Base-by-base conservation (phyloP, 2,888 invertebrate genomes). In the Allygus modestus region DNA sequence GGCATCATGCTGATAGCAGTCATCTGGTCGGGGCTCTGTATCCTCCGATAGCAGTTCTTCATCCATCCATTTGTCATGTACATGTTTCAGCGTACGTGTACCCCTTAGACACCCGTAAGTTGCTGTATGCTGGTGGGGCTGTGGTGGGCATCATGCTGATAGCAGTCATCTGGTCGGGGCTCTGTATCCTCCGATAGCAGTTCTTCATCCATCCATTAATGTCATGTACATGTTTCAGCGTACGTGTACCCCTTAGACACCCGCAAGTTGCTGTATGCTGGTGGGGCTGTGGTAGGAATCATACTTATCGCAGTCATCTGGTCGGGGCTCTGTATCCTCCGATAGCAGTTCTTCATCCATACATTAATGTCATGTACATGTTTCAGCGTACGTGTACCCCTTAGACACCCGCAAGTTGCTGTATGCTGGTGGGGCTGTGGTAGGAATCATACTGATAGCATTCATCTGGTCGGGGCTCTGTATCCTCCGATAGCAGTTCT, bases 51-150 rank as follows among this genome's bases (percentile, higher is more conserved):
- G 28, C 17, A 73, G 31, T 23, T 33, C 73, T 15, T 31, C 11
- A 54, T 37, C n/a, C 41, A 33, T 9, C 54, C 54, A 15, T 26
- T 73, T n/a, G n/a, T n/a, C n/a, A n/a, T n/a, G n/a, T n/a, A n/a
- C n/a, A n/a, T n/a, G n/a, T n/a, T n/a, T n/a, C 46, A 83, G 83
- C 41, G 31, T 83, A 83, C 73, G 54, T 73, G 54, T 83, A 83
- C 58, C 83, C 83, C 5, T 17, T 83, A 20, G 73, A 83, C 54
- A 83, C 33, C n/a, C 83, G 73, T 23, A 83, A 83, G 37, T 33
- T 73, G 37, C 71, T 83, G 20, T 77, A 51, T 31, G 73, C 51
- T 20, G 83, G 46, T 20, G 83, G 83, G 23, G 73, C 71, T 46
- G 71, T 83, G 23, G 71, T 71, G 28, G 83, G 83, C 0, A 26